A percentile compares a stretch with the other conserved stretches of the same genome.
These are phyloP conservation scores for Harpalus rubripes DNA, from an alignment of 2,888 invertebrate genomes.

Conservation along the genomic window DNA sequence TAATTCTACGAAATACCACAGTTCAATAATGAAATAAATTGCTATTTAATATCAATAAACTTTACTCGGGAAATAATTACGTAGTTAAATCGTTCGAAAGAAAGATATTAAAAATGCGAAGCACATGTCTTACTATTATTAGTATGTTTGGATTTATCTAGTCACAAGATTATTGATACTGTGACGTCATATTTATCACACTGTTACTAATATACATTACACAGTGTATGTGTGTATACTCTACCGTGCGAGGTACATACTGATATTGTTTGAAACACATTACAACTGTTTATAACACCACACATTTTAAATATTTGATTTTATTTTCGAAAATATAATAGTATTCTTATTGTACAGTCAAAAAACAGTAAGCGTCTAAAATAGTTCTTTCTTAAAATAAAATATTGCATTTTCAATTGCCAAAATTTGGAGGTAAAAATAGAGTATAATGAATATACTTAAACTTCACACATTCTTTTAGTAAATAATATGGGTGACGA, in stretches of 20 bases:
- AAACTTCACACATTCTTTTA: not conserved
- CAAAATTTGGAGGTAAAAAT: conserved; percentile 29
- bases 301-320: not conserved
- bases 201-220: conserved; percentile 38
- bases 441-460: conserved; percentile 7
- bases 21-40: conserved; percentile 14
- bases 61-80: not conserved
- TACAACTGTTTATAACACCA: not conserved
- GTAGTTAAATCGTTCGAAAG: not conserved
- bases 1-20: not conserved
- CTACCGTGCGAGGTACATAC: not conserved
- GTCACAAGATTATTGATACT: conserved; percentile 49
- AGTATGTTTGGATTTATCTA: conserved; percentile 25
- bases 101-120: conserved; percentile 11
- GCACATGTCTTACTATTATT: conserved; percentile 1
- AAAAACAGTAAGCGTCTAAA: conserved; percentile 6
- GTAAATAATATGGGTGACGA: not conserved
- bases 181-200: conserved; percentile 54
- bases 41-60: conserved; percentile 7
- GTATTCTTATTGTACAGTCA: not conserved
- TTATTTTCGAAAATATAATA: not conserved
- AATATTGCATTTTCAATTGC: conserved; percentile 17
- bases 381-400: conserved; percentile 34
- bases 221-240: not conserved
- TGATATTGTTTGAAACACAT: conserved; percentile 1